These are phyloP conservation scores for Carlito syrichta DNA, from an alignment of 2,113 vertebrate genomes.

Conservation along the genomic window DNA sequence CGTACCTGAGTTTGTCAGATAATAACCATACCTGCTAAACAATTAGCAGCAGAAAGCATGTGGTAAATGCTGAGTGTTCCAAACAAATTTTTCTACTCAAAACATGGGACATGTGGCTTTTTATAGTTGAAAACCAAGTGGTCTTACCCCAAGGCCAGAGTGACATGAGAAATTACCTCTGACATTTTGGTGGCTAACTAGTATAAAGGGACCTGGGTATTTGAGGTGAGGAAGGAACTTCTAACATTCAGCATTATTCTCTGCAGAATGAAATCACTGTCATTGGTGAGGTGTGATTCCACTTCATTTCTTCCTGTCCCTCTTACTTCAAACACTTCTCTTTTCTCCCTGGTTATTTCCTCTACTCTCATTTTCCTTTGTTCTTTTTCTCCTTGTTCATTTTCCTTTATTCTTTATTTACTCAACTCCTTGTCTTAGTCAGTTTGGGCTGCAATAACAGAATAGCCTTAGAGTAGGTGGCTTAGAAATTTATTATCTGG, in stretches of 20 bases:
- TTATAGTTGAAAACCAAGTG: not conserved
- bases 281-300: conserved; percentile 10
- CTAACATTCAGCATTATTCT: not conserved
- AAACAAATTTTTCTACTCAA: not conserved
- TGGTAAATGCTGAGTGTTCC: not conserved
- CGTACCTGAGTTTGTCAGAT: not conserved
- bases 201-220: conserved; percentile 8
- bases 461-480: not conserved
- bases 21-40: conserved; percentile 12
- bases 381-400: not conserved
- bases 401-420: not conserved
- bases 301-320: not conserved
- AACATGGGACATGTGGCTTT: not conserved
- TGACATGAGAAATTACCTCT: not conserved
- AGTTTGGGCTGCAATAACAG: not conserved
- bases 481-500: not conserved
- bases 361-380: not conserved
- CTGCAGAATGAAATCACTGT: not conserved
- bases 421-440: not conserved
- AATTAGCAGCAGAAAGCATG: not conserved
- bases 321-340: not conserved
- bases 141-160: not conserved
- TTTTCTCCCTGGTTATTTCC: conserved; percentile 22
- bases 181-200: not conserved
- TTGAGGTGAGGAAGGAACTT: not conserved